phyloP scores from a whole-genome alignment of 2,797 vertebrate species.

The Melopsittacus undulatus region DNA sequence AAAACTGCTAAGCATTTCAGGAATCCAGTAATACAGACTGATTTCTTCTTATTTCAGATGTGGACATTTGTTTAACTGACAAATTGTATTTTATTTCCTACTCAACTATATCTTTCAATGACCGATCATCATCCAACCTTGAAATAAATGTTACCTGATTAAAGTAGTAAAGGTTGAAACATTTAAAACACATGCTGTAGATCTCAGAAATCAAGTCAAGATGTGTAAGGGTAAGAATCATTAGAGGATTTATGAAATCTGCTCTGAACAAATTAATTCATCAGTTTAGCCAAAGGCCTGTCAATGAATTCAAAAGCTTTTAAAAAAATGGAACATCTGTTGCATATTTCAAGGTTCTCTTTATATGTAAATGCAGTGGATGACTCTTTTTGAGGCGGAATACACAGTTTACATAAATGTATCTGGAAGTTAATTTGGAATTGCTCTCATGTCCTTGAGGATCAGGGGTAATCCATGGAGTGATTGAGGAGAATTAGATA shows the following conservation, averaged over 20 bases:
- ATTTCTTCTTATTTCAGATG: slow-evolving; percentile 62
- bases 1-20: slow-evolving; percentile 37
- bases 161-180: slow-evolving; percentile 80
- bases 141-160: slow-evolving; percentile 81
- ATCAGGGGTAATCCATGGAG: slow-evolving; percentile 10
- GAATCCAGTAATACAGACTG: slow-evolving; percentile 37
- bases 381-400: slow-evolving; percentile 68
- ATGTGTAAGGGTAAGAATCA: slow-evolving; percentile 81
- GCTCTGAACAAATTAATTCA: slow-evolving; percentile 81
- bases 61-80: slow-evolving; percentile 64
- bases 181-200: slow-evolving; percentile 79
- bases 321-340: slow-evolving; percentile 79
- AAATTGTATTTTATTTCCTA: slow-evolving; percentile 73
- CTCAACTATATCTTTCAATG: slow-evolving; percentile 74
- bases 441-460: slow-evolving; percentile 49
- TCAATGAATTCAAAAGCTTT: slow-evolving; percentile 79
- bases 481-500: slow-evolving; percentile 40
- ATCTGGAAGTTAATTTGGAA: slow-evolving; percentile 66
- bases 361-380: slow-evolving; percentile 70
- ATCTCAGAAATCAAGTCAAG: slow-evolving; percentile 81
- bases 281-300: slow-evolving; percentile 78
- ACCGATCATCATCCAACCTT: slow-evolving; percentile 71
- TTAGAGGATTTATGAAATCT: slow-evolving; percentile 81
- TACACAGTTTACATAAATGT: slow-evolving; percentile 62
- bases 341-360: slow-evolving; percentile 76